Evolutionary conservation across 2,113 vertebrate genomes (phyloP).

Genomic region (Bolborhynchus lineola): DNA sequence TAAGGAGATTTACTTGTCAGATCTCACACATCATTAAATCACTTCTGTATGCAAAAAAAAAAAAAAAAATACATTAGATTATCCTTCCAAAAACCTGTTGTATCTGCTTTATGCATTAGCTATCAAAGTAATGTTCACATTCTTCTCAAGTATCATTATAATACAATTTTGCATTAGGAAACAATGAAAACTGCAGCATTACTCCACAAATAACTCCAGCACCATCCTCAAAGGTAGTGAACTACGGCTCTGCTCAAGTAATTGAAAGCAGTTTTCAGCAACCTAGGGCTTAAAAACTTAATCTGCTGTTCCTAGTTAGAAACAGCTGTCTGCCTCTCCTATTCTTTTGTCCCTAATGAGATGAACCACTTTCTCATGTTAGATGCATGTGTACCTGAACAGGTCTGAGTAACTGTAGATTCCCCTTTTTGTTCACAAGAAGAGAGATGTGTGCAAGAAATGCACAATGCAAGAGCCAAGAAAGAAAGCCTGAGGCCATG

Average conservation of each 20-base stretch:
- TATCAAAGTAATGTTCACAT: not conserved
- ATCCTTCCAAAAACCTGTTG: not conserved
- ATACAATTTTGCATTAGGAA: not conserved
- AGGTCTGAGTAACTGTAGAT: not conserved
- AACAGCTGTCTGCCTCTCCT: not conserved
- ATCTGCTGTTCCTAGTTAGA: rapidly evolving
- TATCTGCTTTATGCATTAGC: not conserved
- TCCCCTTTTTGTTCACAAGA: not conserved
- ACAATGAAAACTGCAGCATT: slow-evolving; percentile 6
- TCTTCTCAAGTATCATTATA: not conserved
- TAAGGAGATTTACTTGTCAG: slow-evolving; percentile 60
- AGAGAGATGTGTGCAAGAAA: not conserved
- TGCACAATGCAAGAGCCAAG: not conserved
- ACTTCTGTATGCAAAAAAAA: not conserved
- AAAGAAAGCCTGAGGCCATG: not conserved
- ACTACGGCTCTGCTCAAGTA: not conserved
- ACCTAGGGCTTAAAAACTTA: not conserved
- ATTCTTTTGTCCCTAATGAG: not conserved
- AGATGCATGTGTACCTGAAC: not conserved
- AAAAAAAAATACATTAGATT: not conserved
- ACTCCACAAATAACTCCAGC: not conserved
- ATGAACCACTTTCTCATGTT: not conserved
- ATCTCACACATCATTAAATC: slow-evolving; percentile 12
- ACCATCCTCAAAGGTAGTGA: not conserved
- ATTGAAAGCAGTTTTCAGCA: not conserved